Evolutionary conservation across 1,140 invertebrate genomes (phyloP).

Genomic region (Dreissena rostriformis): DNA sequence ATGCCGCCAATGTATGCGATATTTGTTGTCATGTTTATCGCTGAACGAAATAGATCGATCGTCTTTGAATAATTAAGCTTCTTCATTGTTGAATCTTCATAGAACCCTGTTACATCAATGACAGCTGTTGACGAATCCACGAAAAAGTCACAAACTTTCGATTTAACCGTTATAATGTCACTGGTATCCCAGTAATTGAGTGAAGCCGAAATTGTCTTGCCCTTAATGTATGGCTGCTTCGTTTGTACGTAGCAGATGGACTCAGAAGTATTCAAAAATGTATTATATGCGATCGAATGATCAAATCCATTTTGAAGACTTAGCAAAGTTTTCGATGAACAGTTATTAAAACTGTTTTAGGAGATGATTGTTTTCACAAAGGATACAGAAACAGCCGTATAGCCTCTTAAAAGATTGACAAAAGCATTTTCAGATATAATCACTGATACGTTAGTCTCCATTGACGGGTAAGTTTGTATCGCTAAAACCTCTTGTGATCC

Average conservation of each 20-base stretch:
- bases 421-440: neutral
- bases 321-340: neutral
- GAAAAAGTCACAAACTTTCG: constrained; percentile 24
- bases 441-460: neutral
- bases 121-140: constrained; percentile 2
- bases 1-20: neutral
- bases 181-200: constrained; percentile 16
- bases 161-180: neutral
- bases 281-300: neutral
- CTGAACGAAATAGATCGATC: neutral
- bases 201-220: neutral
- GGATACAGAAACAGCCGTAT: neutral
- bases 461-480: neutral
- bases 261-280: neutral
- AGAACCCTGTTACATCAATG: neutral
- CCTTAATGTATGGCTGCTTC: neutral
- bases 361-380: neutral
- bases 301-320: neutral
- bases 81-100: neutral
- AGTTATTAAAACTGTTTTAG: neutral
- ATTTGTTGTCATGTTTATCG: neutral
- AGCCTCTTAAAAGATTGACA: neutral
- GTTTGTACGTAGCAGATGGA: neutral
- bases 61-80: neutral
- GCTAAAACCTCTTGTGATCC: neutral